Evolutionary conservation across 2,113 vertebrate species (phyloP), one percentile per base, ranked within the genome.

Genomic region (Mormyrus iriodes): DNA sequence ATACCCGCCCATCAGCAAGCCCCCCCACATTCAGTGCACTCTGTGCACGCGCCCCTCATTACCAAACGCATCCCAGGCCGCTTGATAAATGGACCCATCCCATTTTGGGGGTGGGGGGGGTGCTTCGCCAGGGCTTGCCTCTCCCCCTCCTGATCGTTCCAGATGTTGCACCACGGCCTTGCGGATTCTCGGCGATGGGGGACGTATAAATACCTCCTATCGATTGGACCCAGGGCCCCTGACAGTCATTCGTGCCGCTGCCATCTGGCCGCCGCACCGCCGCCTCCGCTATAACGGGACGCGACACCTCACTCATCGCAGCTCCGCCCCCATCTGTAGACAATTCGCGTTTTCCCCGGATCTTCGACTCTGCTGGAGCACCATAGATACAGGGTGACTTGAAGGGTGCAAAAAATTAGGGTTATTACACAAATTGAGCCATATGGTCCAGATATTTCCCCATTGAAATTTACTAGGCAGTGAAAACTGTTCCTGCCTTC

Each of bases 391-490:
- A 96, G 96, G 95, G 95, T 96, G 97, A 98, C 97, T 97, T 99
- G 98, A 99, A 99, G 97, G 98, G 98, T 99, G 98, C 97, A 98
- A 95, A 97, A 98, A 99, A 99, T 99, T 99, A 99, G 99, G 98
- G 98, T 99, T 99, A 99, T 99, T 99, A 99, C 97, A 99, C 98
- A 99, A 99, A 99, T 99, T 97, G 98, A 99, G 98, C 98, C 98
- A 99, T 99, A 99, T 99, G 98, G 98, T 99, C 97, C 97, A 98
- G 99, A 99, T 99, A 99, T 99, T 99, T 99, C 98, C 98, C 97
- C 97, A 98, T 97, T 97, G 98, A 98, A 99, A 99, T 99, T 96
- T 99, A 98, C 98, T 98, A 99, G 97, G 97, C 98, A 99, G 99
- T 99, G 99, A 99, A 99, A 99, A 99, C 98, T 97, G 98, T 97